Percentiles rank a stretch among this genome's conserved stretches.
These are phyloP conservation scores for Ophion costatus DNA, from an alignment of 2,888 invertebrate genomes.

Conservation along the genomic window DNA sequence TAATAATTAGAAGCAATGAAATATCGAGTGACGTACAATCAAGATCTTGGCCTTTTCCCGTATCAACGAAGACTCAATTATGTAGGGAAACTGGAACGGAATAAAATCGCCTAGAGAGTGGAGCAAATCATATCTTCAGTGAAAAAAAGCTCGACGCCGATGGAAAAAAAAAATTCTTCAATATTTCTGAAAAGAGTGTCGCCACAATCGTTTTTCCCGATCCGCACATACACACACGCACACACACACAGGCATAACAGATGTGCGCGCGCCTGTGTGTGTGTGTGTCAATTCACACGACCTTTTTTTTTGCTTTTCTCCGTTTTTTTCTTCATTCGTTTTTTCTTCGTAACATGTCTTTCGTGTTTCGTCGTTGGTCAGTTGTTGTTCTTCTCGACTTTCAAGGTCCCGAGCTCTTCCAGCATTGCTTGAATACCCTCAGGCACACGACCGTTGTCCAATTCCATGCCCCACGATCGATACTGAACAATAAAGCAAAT, in stretches of 20 bases:
- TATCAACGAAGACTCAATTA: constrained; percentile 32
- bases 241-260: not conserved
- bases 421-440: constrained; percentile 91
- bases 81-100: not conserved
- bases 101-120: not conserved
- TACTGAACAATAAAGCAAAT: constrained; percentile 86
- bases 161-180: not conserved
- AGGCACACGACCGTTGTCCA: constrained; percentile 92
- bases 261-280: not conserved
- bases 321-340: constrained; percentile 5
- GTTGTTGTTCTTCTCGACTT: constrained; percentile 85
- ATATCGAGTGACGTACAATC: constrained; percentile 40
- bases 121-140: not conserved
- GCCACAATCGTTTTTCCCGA: not conserved
- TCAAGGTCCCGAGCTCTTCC: constrained; percentile 90
- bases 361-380: constrained; percentile 50
- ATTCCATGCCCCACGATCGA: constrained; percentile 91
- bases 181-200: constrained; percentile 19
- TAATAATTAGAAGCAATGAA: constrained; percentile 5
- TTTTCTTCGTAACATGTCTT: constrained; percentile 15
- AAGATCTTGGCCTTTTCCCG: constrained; percentile 43
- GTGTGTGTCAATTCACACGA: not conserved
- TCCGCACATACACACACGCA: not conserved
- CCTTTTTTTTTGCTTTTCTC: constrained; percentile 1
- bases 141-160: not conserved